These are phyloP conservation scores for Thaumatotibia leucotreta DNA, from an alignment of 1,140 invertebrate species.

Conservation along the genomic window DNA sequence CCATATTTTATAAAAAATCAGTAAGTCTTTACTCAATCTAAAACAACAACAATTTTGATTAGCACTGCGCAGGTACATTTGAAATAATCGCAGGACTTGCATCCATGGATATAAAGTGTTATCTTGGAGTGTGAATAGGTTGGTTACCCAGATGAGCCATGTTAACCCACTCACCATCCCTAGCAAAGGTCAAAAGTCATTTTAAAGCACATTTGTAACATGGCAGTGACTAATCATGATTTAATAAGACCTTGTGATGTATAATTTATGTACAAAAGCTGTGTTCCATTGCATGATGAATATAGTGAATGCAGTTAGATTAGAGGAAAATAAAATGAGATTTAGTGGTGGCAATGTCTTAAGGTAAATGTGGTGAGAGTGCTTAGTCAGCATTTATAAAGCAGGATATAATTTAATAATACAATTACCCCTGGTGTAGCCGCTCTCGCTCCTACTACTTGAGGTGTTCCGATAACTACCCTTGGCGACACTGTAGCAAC, in stretches of 20 bases:
- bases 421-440: constrained; percentile 86
- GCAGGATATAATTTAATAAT: neutral
- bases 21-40: too few relatives aligned
- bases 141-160: neutral
- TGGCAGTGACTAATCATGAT: neutral
- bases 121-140: neutral
- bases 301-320: constrained; percentile 1
- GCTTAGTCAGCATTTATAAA: constrained; percentile 1
- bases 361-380: neutral
- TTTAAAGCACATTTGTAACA: neutral
- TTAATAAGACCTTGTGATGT: neutral
- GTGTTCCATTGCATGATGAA: neutral
- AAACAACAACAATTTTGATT: too few relatives aligned
- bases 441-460: constrained; percentile 88
- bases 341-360: neutral
- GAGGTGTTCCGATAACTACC: constrained; percentile 87
- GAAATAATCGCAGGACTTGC: too few relatives aligned
- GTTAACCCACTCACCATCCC: neutral
- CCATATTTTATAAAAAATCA: too few relatives aligned
- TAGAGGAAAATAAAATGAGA: neutral
- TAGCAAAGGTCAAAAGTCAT: neutral
- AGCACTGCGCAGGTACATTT: too few relatives aligned
- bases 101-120: too few relatives aligned
- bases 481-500: constrained; percentile 83
- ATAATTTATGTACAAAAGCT: constrained; percentile 7